A percentile compares a stretch with the other conserved stretches of the same genome.
Evolutionary conservation across 2,797 vertebrate genomes (phyloP).

Genomic region (Sebastes elongatus): DNA sequence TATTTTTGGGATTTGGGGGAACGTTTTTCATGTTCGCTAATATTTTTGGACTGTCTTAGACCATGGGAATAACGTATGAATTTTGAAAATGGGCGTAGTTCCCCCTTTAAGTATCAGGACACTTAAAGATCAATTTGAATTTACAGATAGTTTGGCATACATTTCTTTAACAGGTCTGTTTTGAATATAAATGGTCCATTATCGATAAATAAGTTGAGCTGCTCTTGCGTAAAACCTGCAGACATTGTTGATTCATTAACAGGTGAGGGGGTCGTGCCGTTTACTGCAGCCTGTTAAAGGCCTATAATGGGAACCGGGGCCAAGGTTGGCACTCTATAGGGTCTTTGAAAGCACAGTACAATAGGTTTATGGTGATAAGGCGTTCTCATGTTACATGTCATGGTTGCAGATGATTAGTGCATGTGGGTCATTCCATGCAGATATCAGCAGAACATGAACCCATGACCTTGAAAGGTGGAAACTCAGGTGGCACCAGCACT

Average conservation of each 20-base stretch:
- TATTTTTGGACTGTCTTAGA: too few species aligned
- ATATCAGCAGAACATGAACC: slow-evolving; percentile 22
- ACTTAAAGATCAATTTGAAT: background rate
- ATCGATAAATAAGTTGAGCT: background rate
- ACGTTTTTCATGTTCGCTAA: too few species aligned
- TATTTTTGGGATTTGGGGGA: too few species aligned
- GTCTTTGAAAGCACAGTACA: background rate
- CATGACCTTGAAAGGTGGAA: slow-evolving; percentile 5
- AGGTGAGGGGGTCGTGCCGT: background rate
- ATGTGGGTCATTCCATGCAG: background rate
- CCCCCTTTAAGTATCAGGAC: background rate
- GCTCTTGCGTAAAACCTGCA: background rate
- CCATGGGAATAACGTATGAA: too few species aligned
- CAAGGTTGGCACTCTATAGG: background rate
- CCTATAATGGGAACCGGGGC: background rate
- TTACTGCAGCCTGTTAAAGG: slow-evolving; percentile 15
- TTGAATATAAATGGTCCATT: background rate
- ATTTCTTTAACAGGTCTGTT: background rate
- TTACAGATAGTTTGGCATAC: background rate
- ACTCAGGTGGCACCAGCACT: background rate
- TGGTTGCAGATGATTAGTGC: background rate
- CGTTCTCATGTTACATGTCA: background rate
- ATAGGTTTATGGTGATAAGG: background rate
- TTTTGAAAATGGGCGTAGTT: too few species aligned
- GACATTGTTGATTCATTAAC: background rate